Evolutionary conservation across 2,888 invertebrate species (phyloP).

Genomic region (Ennomos fuscantarius): DNA sequence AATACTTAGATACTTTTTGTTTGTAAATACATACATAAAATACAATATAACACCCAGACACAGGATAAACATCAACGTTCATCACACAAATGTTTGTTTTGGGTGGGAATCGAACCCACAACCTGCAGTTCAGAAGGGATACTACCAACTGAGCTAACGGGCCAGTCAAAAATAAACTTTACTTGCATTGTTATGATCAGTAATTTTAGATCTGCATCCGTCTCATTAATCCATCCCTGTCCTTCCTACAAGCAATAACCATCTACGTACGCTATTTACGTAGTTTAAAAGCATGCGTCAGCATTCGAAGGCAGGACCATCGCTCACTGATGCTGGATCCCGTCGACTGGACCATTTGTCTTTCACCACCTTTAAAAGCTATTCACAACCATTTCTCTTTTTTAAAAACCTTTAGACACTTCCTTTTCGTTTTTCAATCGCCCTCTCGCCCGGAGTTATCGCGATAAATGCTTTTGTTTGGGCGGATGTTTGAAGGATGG

Average conservation of each 20-base stretch:
- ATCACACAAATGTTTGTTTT: no score
- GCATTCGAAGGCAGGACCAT: conserved; percentile 45
- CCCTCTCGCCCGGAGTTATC: conserved; percentile 71
- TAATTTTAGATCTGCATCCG: conserved; percentile 1
- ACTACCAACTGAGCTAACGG: no score
- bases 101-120: no score
- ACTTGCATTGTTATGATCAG: no score
- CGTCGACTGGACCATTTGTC: conserved; percentile 74
- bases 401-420: conserved; percentile 83
- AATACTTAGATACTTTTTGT: no score
- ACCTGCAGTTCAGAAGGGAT: no score
- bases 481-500: conserved; percentile 44
- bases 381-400: conserved; percentile 82
- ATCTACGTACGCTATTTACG: conserved; percentile 1
- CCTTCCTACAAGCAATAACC: neutral
- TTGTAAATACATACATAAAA: no score
- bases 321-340: conserved; percentile 54
- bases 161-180: no score
- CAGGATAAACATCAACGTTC: no score
- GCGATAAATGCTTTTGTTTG: conserved; percentile 80
- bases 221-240: no score
- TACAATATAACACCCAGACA: no score
- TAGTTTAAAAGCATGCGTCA: conserved; percentile 15
- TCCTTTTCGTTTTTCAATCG: conserved; percentile 84
- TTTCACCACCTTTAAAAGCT: conserved; percentile 82